These are phyloP conservation scores for Amazonetta brasiliensis DNA, from an alignment of 2,797 vertebrate genomes.

Conservation along the genomic window DNA sequence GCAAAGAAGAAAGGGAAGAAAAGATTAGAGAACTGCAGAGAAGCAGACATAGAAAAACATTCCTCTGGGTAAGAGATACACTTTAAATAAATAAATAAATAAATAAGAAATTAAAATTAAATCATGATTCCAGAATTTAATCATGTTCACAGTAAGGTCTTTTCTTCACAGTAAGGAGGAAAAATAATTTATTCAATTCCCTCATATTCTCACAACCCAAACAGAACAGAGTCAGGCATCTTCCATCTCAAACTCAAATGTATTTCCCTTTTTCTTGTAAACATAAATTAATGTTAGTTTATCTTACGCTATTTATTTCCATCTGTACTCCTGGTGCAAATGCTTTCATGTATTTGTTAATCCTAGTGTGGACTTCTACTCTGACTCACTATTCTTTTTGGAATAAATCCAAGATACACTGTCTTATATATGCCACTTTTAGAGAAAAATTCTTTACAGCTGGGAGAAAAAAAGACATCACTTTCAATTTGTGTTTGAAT, in stretches of 20 bases:
- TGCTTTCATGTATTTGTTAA: conserved; percentile 62
- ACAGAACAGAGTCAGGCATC: background rate
- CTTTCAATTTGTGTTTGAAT: conserved; percentile 76
- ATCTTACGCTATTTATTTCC: conserved; percentile 35
- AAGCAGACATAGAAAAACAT: background rate
- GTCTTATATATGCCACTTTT: conserved; percentile 66
- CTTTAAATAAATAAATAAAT: too few species aligned
- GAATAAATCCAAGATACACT: conserved; percentile 72
- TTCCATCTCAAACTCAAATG: background rate
- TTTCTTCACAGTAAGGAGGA: background rate
- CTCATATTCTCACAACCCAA: background rate
- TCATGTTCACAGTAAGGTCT: background rate
- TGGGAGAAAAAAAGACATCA: background rate
- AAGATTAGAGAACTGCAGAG: background rate
- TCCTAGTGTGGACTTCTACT: conserved; percentile 58
- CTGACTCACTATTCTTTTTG: conserved; percentile 70
- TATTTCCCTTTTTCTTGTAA: conserved; percentile 5
- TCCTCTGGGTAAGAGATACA: background rate
- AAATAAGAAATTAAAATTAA: background rate
- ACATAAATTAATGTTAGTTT: conserved; percentile 17
- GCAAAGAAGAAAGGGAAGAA: background rate
- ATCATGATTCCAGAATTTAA: background rate
- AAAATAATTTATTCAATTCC: background rate
- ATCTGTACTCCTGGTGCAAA: conserved; percentile 33
- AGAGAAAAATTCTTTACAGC: conserved; percentile 56